Base-by-base conservation (phyloP, 2,797 vertebrate genomes). In the Ciconia nigra region DNA sequence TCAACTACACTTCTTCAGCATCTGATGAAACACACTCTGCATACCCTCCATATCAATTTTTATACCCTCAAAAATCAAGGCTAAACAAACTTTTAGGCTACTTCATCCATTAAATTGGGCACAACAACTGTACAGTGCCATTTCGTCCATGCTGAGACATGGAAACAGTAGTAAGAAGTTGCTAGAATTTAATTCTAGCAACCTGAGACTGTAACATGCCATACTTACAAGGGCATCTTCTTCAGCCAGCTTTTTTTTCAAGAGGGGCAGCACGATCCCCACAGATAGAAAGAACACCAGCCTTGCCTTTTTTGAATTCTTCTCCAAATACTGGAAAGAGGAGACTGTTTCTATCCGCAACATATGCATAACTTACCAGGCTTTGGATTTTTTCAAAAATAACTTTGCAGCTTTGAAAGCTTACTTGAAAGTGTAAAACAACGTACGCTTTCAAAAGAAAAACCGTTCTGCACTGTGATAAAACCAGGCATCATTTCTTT, bases 141-240 rank as follows among this genome's bases (percentile, higher is more conserved):
- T 8, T 42, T 28, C n/a, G 37, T 7, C 55, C 21, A 7, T 0
- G 7, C 66, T 15, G 47, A 39, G 29, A 7, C 16, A 10, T 0
- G 1, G 39, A 37, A 57, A 9, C 1, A 8, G 33, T 1, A 44
- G 1, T 2, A 17, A 31, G 19, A 19, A 26, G 25, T 18, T 31
- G 52, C 9, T 7, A 6, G 5, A 51, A 47, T 52, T 22, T 39
- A 39, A 39, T 39, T 39, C 37, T 39, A 39, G 37, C 37, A 39
- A 39, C 17, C 10, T 15, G 31, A 54, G 39, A 17, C 28, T 4
- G 16, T 6, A 20, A 9, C 15, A 3, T 18, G 13, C 16, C 16
- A 0, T 2, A 15, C 5, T 35, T 22, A 13, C 10, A 35, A 24
- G 14, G 20, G 5, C 14, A 37, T 19, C 54, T n/a, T 44, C 35